These are phyloP conservation scores for Scaptomyza caliginosa DNA, from an alignment of 2,888 invertebrate species.

Conservation along the genomic window DNA sequence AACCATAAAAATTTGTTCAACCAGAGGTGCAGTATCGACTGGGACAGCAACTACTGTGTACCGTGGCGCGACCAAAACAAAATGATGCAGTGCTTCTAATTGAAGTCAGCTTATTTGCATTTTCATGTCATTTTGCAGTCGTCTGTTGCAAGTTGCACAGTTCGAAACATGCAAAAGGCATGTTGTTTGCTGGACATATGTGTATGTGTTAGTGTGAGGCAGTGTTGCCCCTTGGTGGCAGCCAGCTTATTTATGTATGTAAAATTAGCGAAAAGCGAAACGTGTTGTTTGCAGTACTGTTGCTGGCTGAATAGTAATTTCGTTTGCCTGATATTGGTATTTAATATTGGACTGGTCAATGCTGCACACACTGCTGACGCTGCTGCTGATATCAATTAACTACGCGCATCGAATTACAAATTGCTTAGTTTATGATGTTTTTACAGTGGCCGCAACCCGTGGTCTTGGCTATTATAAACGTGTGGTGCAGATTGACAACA, in stretches of 20 bases:
- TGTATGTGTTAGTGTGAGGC: not conserved
- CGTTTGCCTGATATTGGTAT: slow-evolving; percentile 34
- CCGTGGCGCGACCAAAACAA: slow-evolving; percentile 3
- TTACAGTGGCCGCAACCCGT: slow-evolving; percentile 5
- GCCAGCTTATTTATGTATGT: slow-evolving; percentile 52
- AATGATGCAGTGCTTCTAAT: slow-evolving; percentile 61
- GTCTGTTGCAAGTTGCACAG: slow-evolving; percentile 6
- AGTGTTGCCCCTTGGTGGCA: not conserved
- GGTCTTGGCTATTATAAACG: slow-evolving; percentile 9
- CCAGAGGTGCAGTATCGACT: not conserved
- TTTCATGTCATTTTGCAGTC: slow-evolving; percentile 35
- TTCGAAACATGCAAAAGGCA: slow-evolving; percentile 50
- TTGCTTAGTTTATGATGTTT: slow-evolving; percentile 57
- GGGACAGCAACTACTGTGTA: not conserved
- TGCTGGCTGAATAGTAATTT: slow-evolving; percentile 10
- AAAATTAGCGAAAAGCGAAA: slow-evolving; percentile 40
- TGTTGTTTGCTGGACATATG: slow-evolving; percentile 2
- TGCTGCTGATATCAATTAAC: slow-evolving; percentile 64
- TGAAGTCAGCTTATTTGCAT: slow-evolving; percentile 68
- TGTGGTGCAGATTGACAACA: slow-evolving; percentile 8
- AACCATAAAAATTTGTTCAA: slow-evolving; percentile 4
- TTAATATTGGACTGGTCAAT: slow-evolving; percentile 44
- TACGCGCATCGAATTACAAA: slow-evolving; percentile 62
- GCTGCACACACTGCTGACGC: slow-evolving; percentile 25
- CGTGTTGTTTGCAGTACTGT: slow-evolving; percentile 38